Base-by-base conservation (phyloP, 2,888 invertebrate species). In the Phalera bucephala region DNA sequence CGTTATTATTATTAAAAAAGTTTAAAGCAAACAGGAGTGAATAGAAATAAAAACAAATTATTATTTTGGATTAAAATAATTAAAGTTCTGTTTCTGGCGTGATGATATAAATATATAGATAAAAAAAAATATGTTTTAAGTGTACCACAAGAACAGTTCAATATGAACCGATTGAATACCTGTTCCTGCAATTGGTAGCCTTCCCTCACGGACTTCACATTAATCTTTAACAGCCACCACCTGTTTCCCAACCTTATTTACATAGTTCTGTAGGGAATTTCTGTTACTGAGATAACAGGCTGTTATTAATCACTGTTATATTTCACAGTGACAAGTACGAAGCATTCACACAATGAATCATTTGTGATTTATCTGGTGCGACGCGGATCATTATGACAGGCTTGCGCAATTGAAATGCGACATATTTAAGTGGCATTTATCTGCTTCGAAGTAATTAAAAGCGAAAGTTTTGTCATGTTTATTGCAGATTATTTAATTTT, bases 341-440 rank as follows among this genome's bases (percentile, higher is more conserved):
- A 11, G 33, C 23, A 21, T 45, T 48, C 55, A 23, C 64, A 60
- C 58, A 46, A 59, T 67, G 46, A 37, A 56, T 64, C 60, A 60
- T 42, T 47, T 45, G 41, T 55, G 55, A 63, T 64, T 58, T 59
- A 52, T 52, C 36, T 3, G 43, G 40, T 48, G 36, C 39, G 40
- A 43, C 45, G 42, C 43, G 39, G 37, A 34, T 40, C 20, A 30
- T 50, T 49, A 45, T 52, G 52, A 52, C 51, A 42, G 42, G 44
- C 32, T 45, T 45, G 50, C 36, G 41, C 48, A 61, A 57, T 51
- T 42, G 38, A 40, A 13, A 8, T 28, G 36, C 17, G 45, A 45
- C 28, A 36, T 38, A 44, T 36, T 31, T 31, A 27, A 40, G 42
- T 49, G 44, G 21, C 13, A 12, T 25, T 36, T 11, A 39, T 13